phyloP scores from a whole-genome alignment of 2,888 invertebrate genomes.

The Patella caerulea region DNA sequence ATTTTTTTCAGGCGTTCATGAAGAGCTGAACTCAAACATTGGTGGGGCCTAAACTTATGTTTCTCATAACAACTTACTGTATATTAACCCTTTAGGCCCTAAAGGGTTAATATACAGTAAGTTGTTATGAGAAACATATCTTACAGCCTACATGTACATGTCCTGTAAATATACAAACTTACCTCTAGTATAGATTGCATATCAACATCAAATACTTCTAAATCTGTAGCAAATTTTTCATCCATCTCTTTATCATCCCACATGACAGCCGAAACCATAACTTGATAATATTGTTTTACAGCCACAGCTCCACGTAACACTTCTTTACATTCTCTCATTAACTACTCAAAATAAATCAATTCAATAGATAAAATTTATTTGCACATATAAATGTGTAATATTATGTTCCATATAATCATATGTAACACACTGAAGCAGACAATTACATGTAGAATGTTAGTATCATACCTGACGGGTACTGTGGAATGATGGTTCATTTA shows the following conservation, averaged over 20 bases:
- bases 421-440: too few species aligned
- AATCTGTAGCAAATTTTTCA: conserved; percentile 59
- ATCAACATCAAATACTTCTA: conserved; percentile 82
- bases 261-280: conserved; percentile 68
- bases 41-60: too few species aligned
- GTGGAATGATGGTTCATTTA: conserved; percentile 83
- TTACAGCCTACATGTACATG: too few species aligned
- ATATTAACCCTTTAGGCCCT: too few species aligned
- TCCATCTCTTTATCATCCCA: conserved; percentile 59
- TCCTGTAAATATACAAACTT: conserved; percentile 17
- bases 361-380: too few species aligned
- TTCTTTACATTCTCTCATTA: conserved; percentile 92
- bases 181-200: conserved; percentile 83
- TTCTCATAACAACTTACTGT: too few species aligned
- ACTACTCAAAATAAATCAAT: conserved; percentile 69
- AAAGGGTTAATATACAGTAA: too few species aligned
- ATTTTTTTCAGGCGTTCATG: too few species aligned
- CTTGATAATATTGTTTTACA: conserved; percentile 81
- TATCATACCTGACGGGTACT: conserved; percentile 83
- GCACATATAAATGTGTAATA: too few species aligned
- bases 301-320: conserved; percentile 87
- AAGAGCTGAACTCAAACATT: too few species aligned
- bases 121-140: too few species aligned
- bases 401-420: too few species aligned
- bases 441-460: background rate